Evolutionary conservation across 2,797 vertebrate genomes (phyloP), one percentile per base, ranked within the genome.

Genomic region (Sebastiscus tertius): DNA sequence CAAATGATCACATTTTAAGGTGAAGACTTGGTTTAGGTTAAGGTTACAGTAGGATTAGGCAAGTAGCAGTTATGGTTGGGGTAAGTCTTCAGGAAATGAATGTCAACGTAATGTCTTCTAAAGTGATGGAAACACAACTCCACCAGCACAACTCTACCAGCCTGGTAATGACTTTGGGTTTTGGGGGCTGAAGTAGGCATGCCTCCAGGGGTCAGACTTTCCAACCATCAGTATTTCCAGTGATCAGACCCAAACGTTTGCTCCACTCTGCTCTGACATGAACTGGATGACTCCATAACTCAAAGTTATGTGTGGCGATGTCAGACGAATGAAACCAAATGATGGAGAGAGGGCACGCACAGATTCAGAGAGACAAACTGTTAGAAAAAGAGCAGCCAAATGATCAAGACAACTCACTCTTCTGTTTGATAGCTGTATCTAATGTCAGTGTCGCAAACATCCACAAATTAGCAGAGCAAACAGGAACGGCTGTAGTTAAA

Each of bases 151-250:
- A 39, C 36, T 39, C 36, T 39, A 39, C 36, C 46, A 20, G 46
- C 46, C 46, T 49, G 18, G 46, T 49, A 49, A 49, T 49, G 46
- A 11, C 34, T 29, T 5, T 5, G 42, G 36, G 36, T 39, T 24
- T 11, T 24, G n/a, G 10, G 54, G 0, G 54, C n/a, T 24, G 39
- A 42, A 42, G 13, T 55, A 26, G 59, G 52, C 52, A 65, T 81
- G 33, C 61, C 68, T 82, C 34, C 4, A 55, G 61, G 61, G 79
- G 69, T 73, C 74, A 77, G 61, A 31, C 61, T 82, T 77, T 82
- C 80, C 74, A 82, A 13, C 42, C 55, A 58, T 82, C 74, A 77
- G 68, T 72, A 12, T 72, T 82, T 82, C 80, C 80, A 63, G 7
- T 66, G 27, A 72, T 65, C 46, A 60, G 36, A 58, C 72, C 49